phyloP scores from a whole-genome alignment of 2,113 vertebrate species.

The Neolamprologus longior region DNA sequence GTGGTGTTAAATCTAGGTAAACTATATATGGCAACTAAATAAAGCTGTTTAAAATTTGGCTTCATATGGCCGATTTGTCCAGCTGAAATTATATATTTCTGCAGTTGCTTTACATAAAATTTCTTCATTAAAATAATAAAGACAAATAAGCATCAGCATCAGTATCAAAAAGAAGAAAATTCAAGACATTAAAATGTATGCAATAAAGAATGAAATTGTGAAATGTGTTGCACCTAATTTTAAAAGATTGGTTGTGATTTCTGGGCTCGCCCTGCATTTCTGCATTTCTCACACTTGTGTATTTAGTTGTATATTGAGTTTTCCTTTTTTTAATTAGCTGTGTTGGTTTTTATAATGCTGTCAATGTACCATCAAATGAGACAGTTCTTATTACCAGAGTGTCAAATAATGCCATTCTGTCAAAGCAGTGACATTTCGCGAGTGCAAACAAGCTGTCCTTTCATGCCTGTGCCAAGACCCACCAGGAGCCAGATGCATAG shows the following conservation, averaged over 20 bases:
- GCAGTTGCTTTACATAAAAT: background rate
- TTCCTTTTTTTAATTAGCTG: background rate
- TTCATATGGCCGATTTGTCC: background rate
- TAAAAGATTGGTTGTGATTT: background rate
- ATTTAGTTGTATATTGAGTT: background rate
- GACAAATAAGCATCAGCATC: background rate
- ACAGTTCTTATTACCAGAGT: background rate
- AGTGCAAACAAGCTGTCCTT: background rate
- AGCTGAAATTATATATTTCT: background rate
- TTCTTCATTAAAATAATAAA: background rate
- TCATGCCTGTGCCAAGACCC: background rate
- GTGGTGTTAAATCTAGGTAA: background rate
- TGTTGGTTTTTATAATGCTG: background rate
- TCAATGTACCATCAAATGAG: background rate
- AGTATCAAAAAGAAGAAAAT: background rate
- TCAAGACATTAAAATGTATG: background rate
- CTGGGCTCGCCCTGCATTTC: background rate
- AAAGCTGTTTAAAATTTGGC: background rate
- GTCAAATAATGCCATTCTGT: background rate
- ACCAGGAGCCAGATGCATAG: background rate
- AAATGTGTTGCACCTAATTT: background rate
- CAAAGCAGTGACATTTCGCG: background rate
- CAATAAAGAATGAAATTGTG: background rate
- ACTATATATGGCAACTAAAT: background rate
- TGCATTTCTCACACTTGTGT: background rate